Conservation (phyloP, 2,797 vertebrate species). For the Sebastes cheni region DNA sequence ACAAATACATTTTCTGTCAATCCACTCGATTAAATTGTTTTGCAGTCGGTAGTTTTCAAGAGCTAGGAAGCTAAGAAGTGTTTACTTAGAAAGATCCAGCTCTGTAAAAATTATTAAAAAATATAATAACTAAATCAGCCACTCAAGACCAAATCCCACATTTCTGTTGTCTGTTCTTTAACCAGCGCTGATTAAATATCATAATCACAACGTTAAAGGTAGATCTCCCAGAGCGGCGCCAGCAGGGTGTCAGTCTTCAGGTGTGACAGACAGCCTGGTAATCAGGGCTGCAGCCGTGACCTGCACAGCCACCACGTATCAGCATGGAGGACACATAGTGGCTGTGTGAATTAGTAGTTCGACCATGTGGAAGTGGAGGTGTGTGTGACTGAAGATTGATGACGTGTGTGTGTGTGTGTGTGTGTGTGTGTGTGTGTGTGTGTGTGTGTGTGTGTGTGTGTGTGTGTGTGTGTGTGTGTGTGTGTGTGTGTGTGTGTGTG, state of each 20-base stretch:
- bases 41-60: too few relatives aligned
- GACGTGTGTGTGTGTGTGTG: conserved; percentile 25
- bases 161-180: neutral
- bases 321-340: conserved; percentile 56
- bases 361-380: conserved; percentile 69
- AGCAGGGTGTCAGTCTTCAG: conserved; percentile 29
- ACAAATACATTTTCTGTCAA: neutral
- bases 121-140: neutral
- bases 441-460: conserved; percentile 46
- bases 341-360: conserved; percentile 69
- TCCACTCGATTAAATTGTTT: neutral
- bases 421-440: conserved; percentile 19
- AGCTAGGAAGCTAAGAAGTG: too few relatives aligned
- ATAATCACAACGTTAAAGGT: conserved; percentile 12
- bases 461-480: conserved; percentile 8
- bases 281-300: conserved; percentile 49
- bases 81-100: neutral
- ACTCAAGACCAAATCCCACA: neutral
- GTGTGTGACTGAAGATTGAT: conserved; percentile 64
- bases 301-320: conserved; percentile 43
- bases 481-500: conserved; percentile 32
- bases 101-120: neutral
- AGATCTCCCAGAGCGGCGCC: neutral
- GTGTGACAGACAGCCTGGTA: conserved; percentile 58
- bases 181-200: conserved; percentile 11